Conservation (phyloP, 2,797 vertebrate species). For the Silurus lanzhouensis region DNA sequence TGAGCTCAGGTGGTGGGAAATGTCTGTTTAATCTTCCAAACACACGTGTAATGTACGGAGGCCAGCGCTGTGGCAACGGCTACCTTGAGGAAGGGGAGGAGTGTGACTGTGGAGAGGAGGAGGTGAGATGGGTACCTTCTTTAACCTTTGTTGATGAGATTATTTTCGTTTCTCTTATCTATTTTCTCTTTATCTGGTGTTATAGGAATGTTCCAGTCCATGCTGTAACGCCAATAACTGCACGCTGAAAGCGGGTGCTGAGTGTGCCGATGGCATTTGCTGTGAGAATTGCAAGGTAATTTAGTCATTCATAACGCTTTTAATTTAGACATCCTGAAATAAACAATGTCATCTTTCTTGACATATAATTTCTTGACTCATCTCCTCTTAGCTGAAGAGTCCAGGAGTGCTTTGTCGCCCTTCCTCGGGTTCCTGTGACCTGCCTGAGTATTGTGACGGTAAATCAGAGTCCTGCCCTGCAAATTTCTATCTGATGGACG, state of each 20-base stretch:
- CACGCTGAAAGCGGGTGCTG: conserved; percentile 84
- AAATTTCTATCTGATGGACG: conserved; percentile 91
- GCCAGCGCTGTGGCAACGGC: conserved; percentile 92
- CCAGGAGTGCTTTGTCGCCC: conserved; percentile 85
- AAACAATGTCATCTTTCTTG: not conserved
- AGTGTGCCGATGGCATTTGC: conserved; percentile 94
- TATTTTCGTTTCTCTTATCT: conserved; percentile 4
- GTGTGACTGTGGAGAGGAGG: conserved; percentile 94
- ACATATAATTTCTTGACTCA: not conserved
- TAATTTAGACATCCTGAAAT: not conserved
- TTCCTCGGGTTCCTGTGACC: conserved; percentile 84
- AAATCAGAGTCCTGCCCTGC: conserved; percentile 86
- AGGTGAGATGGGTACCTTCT: conserved; percentile 74
- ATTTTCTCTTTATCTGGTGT: not conserved
- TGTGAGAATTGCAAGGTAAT: conserved; percentile 91
- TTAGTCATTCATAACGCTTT: not conserved
- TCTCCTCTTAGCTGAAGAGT: conserved; percentile 77
- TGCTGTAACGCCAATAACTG: conserved; percentile 94
- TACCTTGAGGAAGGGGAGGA: conserved; percentile 97
- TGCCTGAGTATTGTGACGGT: conserved; percentile 92
- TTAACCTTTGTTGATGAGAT: not conserved
- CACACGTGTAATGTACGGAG: conserved; percentile 86
- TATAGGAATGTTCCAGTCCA: conserved; percentile 90
- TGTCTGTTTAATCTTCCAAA: conserved; percentile 95
- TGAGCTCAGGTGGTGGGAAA: conserved; percentile 93